A percentile compares a stretch with the other conserved stretches of the same genome.
Conservation (phyloP, 2,888 invertebrate species). For the Nephrocerus scutellatus region DNA sequence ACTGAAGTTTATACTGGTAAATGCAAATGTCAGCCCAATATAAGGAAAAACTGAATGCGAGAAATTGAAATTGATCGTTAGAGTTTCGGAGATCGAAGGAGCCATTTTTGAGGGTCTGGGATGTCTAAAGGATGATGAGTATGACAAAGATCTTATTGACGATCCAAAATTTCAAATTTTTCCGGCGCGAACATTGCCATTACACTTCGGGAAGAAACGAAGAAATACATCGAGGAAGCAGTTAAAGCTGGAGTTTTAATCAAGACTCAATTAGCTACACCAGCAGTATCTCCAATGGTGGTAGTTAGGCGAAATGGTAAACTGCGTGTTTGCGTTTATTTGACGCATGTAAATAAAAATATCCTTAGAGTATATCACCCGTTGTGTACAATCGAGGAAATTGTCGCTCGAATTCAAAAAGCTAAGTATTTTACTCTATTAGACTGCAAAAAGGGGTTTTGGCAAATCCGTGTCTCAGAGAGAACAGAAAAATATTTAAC, state of each 20-base stretch:
- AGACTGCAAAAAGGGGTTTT: slow-evolving; percentile 22
- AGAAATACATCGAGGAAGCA: slow-evolving; percentile 13
- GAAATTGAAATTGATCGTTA: background rate
- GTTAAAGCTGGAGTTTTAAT: slow-evolving; percentile 8
- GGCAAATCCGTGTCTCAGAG: slow-evolving; percentile 8
- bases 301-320: slow-evolving; percentile 14
- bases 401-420: slow-evolving; percentile 8
- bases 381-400: slow-evolving; percentile 13
- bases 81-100: background rate
- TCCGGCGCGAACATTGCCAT: slow-evolving; percentile 13
- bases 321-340: slow-evolving; percentile 10
- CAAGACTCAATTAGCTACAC: slow-evolving; percentile 13
- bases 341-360: slow-evolving; percentile 6
- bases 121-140: slow-evolving; percentile 15
- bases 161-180: slow-evolving; percentile 7
- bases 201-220: slow-evolving; percentile 9
- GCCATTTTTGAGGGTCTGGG: slow-evolving; percentile 7
- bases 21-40: background rate
- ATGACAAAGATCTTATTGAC: slow-evolving; percentile 13
- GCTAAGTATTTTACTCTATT: slow-evolving; percentile 18
- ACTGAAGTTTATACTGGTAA: slow-evolving; percentile 7
- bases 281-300: slow-evolving; percentile 15
- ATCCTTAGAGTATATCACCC: slow-evolving; percentile 5
- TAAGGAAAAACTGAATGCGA: slow-evolving; percentile 5
- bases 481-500: no score